Evolutionary conservation across 2,113 vertebrate genomes (phyloP), one percentile per base, ranked within the genome.

Genomic region (Xiphophorus couchianus): DNA sequence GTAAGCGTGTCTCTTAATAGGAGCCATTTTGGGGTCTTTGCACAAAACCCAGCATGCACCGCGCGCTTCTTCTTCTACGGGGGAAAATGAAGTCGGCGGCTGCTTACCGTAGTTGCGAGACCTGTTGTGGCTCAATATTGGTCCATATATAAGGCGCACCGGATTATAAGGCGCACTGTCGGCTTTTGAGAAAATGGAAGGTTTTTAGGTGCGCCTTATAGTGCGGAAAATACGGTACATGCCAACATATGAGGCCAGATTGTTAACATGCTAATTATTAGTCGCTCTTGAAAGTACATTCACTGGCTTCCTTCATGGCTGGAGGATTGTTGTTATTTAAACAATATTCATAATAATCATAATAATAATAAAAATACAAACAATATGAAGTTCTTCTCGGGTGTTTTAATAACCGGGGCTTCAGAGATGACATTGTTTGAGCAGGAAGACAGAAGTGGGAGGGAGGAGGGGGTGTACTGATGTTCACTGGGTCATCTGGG

Each of bases 401-500:
- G 10, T 5, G 44, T 60, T 63, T 77, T 60, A 64, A 12, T 51
- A 25, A 66, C 54, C 37, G 42, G 48, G 22, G 65, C 61, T 65
- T 39, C 44, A 71, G 60, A 30, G 25, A 33, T 54, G 77, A 30
- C 1, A 22, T 60, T 74, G 44, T 77, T 33, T n/a, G 69, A 86
- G n/a, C 37, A 77, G 69, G 66, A 81, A 76, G 76, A 80, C 48
- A 11, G 54, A 87, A 76, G 35, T 42, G 5, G 69, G 39, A 30
- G 29, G 66, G 4, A 1, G 30, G 37, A 33, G 29, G 30, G 17
- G 37, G 61, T 1, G n/a, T 37, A 44, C 2, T 30, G 31, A 66
- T 44, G 62, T 76, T 95, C 93, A 99, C 80, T 99, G 98, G 73
- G 97, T 95, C 98, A 99, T 99, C 91, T 99, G 97, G 33, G 96